These are phyloP conservation scores for Pseudomyrmex flavicornis DNA, from an alignment of 1,140 invertebrate genomes.

Conservation along the genomic window DNA sequence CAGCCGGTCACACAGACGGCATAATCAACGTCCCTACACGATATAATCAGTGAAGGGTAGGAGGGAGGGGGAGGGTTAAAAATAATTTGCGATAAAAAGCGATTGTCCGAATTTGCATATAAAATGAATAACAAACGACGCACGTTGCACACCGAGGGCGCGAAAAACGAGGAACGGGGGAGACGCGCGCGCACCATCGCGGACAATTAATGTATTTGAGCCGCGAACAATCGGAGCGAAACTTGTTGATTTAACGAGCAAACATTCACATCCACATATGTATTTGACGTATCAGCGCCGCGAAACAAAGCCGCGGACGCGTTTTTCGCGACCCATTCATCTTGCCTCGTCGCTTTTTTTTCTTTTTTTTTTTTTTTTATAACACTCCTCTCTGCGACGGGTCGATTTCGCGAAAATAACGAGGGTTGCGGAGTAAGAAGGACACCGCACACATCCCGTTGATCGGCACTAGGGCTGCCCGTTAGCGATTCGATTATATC, in stretches of 20 bases:
- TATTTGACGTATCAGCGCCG: slow-evolving; percentile 18
- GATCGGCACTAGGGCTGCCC: slow-evolving; percentile 41
- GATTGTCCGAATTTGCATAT: slow-evolving; percentile 31
- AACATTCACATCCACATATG: slow-evolving; percentile 39
- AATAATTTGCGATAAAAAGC: slow-evolving; percentile 67
- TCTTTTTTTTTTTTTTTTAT: too few species aligned
- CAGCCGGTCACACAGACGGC: neutral
- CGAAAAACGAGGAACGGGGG: neutral
- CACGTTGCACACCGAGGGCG: neutral
- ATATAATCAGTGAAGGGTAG: slow-evolving; percentile 14
- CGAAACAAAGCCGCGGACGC: slow-evolving; percentile 23
- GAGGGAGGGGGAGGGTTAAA: slow-evolving; percentile 16
- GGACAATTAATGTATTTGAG: slow-evolving; percentile 61
- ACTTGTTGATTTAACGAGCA: slow-evolving; percentile 71
- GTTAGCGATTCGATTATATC: slow-evolving; percentile 66
- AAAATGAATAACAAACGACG: slow-evolving; percentile 65
- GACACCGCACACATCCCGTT: slow-evolving; percentile 19
- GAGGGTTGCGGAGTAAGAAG: neutral
- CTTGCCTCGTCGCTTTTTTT: slow-evolving; percentile 17
- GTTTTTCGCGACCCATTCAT: slow-evolving; percentile 37
- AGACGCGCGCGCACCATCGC: slow-evolving; percentile 5
- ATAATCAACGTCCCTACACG: slow-evolving; percentile 17
- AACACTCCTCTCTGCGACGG: neutral
- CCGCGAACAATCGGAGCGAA: slow-evolving; percentile 61
- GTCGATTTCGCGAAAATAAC: neutral